Percentiles rank a stretch among this genome's conserved stretches.
Conservation (phyloP, 2,797 vertebrate genomes). For the Kryptolebias ocellatus region DNA sequence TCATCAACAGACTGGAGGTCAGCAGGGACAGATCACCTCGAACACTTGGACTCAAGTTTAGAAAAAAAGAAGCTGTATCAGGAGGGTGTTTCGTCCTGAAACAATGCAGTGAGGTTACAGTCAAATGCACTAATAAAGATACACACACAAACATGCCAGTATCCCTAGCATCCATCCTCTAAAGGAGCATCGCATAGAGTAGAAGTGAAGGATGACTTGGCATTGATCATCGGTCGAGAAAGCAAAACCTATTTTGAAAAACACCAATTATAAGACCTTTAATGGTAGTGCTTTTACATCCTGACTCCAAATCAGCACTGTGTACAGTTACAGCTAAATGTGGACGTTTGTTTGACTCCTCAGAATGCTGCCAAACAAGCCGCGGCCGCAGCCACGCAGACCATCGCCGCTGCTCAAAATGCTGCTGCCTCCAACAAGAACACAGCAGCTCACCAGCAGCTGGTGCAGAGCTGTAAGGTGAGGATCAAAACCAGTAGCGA, state of each 20-base stretch:
- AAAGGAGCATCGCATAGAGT: too few relatives aligned
- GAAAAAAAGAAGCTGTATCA: neutral
- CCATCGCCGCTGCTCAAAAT: constrained; percentile 96
- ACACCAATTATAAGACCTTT: too few relatives aligned
- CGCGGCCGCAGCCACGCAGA: constrained; percentile 95
- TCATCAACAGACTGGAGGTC: constrained; percentile 93
- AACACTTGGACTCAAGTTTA: neutral
- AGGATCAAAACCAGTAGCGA: constrained; percentile 11
- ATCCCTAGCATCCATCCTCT: too few relatives aligned
- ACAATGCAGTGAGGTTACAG: too few relatives aligned
- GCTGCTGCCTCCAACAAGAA: constrained; percentile 97
- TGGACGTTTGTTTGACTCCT: constrained; percentile 4
- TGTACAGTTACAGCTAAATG: neutral
- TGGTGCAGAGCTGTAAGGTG: constrained; percentile 98
- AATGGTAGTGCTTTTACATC: too few relatives aligned
- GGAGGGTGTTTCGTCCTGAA: too few relatives aligned
- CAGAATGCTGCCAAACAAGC: constrained; percentile 97
- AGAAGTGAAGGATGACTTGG: too few relatives aligned
- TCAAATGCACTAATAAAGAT: too few relatives aligned
- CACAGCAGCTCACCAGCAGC: constrained; percentile 93
- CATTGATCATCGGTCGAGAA: too few relatives aligned
- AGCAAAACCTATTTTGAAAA: too few relatives aligned
- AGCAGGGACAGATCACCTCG: constrained; percentile 6
- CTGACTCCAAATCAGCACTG: neutral
- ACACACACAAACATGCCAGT: too few relatives aligned